Evolutionary conservation across 2,888 invertebrate genomes (phyloP), one percentile per base, ranked within the genome.

Genomic region (Drosophila macrospina): DNA sequence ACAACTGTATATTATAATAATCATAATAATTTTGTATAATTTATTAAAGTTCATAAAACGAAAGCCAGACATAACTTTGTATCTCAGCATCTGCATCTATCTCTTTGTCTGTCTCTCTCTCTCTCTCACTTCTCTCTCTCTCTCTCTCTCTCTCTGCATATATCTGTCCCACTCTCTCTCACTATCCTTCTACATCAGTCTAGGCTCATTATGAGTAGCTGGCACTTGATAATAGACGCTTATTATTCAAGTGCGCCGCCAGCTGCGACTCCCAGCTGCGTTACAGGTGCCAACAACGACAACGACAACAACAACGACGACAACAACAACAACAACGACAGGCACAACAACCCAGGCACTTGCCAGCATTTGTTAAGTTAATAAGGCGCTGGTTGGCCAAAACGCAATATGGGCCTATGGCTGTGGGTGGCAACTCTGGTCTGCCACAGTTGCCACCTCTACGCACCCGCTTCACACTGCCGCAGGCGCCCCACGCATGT

Each of bases 201-300:
- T 70, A 71, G 66, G 59, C 74, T 62, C 57, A 64, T 66, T 62
- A 66, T 57, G 30, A 20, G 37, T 42, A 55, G 37, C 55, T 77
- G 52, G 30, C 52, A 68, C 56, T 68, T 68, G 86, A 75, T 86
- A 84, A 84, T 86, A 84, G 72, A 69, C 60, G 78, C 70, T 78
- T 78, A 80, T 84, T 82, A 82, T 86, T 86, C 81, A 84, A 77
- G 86, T 74, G 69, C 56, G 67, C 63, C 55, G 74, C 66, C 81
- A 81, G 69, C 63, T 79, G 86, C 44, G 79, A 41, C 74, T 52
- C 8, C 15, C 50, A 44, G 63, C 48, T 20, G 72, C 48, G 63
- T 76, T 79, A 63, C 83, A 83, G 83, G 84, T 83, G 84, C 69
- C 76, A 69, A 47, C 54, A 41, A 41, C 47, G 28, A 28, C 28